Base-by-base conservation (phyloP, 1,140 invertebrate genomes). In the Bombus pyrosoma region DNA sequence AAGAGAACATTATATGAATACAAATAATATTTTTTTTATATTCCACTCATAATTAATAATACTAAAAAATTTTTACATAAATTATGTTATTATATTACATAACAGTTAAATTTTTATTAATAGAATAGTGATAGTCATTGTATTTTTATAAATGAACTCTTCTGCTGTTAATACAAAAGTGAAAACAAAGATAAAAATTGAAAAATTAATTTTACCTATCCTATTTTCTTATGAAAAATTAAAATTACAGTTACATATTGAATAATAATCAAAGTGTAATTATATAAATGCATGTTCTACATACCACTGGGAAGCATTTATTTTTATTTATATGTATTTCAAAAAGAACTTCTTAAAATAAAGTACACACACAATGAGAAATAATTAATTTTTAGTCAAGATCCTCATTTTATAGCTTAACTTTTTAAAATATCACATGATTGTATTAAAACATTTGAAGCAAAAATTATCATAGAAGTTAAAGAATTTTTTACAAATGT, bases 271-370 rank as follows among this genome's bases (percentile, higher is more conserved):
- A 76, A 77, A 68, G 79, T 86, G 80, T 81, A 83, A 76, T 64
- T 83, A 88, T 71, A 88, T 90, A 86, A 83, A 88, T 78, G 87
- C 91, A 91, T 92, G 87, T 91, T 90, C 66, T 89, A 90, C 79
- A 91, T 91, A 84, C 79, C 83, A 92, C 81, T 90, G 87, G 83
- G 86, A 93, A 87, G 84, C 90, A 93, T 91, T 93, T 92, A 92
- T 92, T 93, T 93, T 93, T 93, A 91, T 92, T 92, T 92, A 91
- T 90, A 89, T 92, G 91, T 92, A 93, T 91, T 92, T 91, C 92
- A 71, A 89, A 89, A 86, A 87, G 41, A 87, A 91, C 39, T 89
- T 89, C 91, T 87, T 89, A 82, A 90, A 91, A 93, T 92, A 92
- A 91, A 91, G 47, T 86, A 85, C 69, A 77, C 34, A 77, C 25